A percentile compares a stretch with the other conserved stretches of the same genome.
phyloP scores from a whole-genome alignment of 2,113 vertebrate species.

The Edolisoma coerulescens region DNA sequence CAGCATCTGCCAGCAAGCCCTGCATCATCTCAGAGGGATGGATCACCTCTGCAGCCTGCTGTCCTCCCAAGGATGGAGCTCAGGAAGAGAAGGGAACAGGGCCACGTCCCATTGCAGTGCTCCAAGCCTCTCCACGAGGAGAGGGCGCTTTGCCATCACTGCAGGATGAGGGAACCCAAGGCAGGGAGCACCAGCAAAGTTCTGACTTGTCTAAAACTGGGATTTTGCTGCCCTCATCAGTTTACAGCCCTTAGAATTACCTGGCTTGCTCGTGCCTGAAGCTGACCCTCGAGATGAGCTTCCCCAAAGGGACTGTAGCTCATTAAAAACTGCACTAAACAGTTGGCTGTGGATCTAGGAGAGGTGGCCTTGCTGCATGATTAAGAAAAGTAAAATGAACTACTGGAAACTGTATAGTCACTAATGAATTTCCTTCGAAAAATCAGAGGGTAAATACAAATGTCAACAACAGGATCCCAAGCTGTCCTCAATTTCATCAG shows the following conservation, averaged over 20 bases:
- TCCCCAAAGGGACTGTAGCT: neutral
- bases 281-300: neutral
- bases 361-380: neutral
- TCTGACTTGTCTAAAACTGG: neutral
- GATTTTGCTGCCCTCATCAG: neutral
- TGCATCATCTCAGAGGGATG: neutral
- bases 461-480: neutral
- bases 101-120: rapidly evolving
- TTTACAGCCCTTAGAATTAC: neutral
- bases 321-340: neutral
- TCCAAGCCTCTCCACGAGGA: rapidly evolving
- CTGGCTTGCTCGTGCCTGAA: neutral
- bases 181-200: neutral
- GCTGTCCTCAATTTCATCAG: neutral
- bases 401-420: neutral
- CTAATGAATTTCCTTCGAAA: neutral
- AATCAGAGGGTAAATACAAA: constrained; percentile 23
- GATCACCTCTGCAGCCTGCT: neutral
- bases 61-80: neutral
- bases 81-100: neutral
- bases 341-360: neutral
- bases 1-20: neutral
- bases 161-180: neutral
- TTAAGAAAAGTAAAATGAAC: neutral
- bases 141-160: neutral